phyloP scores from a whole-genome alignment of 2,888 invertebrate species.

The Synanthedon myopaeformis region DNA sequence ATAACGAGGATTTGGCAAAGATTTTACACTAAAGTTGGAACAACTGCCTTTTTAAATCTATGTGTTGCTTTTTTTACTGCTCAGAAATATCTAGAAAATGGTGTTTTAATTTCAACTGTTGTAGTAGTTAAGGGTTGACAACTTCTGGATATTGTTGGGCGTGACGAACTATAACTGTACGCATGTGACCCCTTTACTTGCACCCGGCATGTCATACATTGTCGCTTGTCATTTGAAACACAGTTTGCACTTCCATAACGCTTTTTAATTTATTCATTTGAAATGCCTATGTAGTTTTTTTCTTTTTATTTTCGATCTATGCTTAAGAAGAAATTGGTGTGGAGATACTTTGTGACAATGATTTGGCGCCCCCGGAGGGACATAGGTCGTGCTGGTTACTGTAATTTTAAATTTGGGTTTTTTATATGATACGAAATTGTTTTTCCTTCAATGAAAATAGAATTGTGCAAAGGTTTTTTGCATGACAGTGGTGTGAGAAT shows the following conservation, averaged over 20 bases:
- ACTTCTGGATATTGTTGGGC: background rate
- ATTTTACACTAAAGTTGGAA: no score
- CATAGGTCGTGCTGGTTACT: conserved; percentile 34
- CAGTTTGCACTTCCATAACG: conserved; percentile 42
- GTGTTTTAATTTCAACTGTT: no score
- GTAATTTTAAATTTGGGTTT: background rate
- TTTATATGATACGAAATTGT: conserved; percentile 3
- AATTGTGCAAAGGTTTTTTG: conserved; percentile 4
- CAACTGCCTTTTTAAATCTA: no score
- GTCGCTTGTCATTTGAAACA: conserved; percentile 36
- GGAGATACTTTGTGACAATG: conserved; percentile 39
- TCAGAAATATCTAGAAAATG: no score
- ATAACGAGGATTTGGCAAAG: no score
- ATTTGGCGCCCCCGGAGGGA: conserved; percentile 66
- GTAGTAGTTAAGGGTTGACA: no score
- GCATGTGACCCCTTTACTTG: background rate
- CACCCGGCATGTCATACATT: conserved; percentile 33
- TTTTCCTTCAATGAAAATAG: background rate
- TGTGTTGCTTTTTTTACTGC: no score
- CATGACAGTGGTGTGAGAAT: conserved; percentile 5
- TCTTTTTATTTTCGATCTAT: no score
- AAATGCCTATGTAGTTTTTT: conserved; percentile 36
- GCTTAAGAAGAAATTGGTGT: conserved; percentile 63
- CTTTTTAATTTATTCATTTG: conserved; percentile 34
- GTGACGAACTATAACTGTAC: no score